A percentile compares a stretch with the other conserved stretches of the same genome.
Evolutionary conservation across 2,888 invertebrate species (phyloP).

Genomic region (Perdita meconis): DNA sequence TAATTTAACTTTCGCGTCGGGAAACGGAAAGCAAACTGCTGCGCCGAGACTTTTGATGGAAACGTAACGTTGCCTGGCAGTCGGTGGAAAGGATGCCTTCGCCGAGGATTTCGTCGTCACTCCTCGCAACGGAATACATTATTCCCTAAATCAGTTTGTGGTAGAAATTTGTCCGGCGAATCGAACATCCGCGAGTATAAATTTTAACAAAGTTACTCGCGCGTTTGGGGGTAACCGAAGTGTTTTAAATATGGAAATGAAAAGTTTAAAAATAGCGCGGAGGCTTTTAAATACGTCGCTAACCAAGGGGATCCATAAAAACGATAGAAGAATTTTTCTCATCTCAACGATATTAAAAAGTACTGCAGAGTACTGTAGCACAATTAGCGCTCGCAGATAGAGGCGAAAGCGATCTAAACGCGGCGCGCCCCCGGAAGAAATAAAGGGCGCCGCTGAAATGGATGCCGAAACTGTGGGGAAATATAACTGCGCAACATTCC

Average conservation of each 20-base stretch:
- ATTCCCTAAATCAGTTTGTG: conserved; percentile 53
- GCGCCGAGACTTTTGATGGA: conserved; percentile 51
- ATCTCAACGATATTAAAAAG: too few relatives aligned
- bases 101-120: conserved; percentile 24
- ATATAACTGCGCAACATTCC: background rate
- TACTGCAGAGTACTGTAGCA: too few relatives aligned
- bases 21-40: conserved; percentile 11
- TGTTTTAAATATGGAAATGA: too few relatives aligned
- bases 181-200: background rate
- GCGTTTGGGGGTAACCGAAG: too few relatives aligned
- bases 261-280: too few relatives aligned
- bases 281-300: too few relatives aligned
- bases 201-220: background rate
- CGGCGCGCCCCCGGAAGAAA: too few relatives aligned
- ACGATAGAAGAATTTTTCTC: too few relatives aligned
- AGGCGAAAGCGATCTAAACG: too few relatives aligned
- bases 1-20: conserved; percentile 61
- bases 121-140: conserved; percentile 66
- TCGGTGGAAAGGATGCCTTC: conserved; percentile 35
- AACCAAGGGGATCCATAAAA: too few relatives aligned
- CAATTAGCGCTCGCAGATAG: too few relatives aligned
- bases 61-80: conserved; percentile 35
- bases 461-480: background rate
- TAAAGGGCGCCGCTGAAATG: background rate
- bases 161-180: conserved; percentile 8